Percentiles rank a stretch among this genome's conserved stretches.
Conservation (phyloP, 2,888 invertebrate species). For the Drosophila barbarae region DNA sequence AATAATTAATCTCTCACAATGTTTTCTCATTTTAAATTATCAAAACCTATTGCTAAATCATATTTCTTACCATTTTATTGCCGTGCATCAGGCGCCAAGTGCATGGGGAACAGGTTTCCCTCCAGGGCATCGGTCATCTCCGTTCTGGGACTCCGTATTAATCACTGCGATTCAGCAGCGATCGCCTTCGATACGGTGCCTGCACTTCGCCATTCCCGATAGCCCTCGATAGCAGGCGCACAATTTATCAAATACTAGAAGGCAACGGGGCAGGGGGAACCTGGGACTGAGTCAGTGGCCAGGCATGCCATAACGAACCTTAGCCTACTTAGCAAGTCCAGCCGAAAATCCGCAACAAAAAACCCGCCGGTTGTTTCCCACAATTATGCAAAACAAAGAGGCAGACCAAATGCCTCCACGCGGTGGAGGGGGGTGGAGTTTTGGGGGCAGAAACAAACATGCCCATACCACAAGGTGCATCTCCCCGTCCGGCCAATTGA, state of each 20-base stretch:
- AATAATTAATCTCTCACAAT: fast-evolving
- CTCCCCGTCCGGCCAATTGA: slow-evolving; percentile 54
- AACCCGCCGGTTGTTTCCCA: slow-evolving; percentile 74
- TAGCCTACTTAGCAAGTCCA: slow-evolving; percentile 64
- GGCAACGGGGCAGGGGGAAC: not conserved
- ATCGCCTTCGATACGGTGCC: slow-evolving; percentile 58
- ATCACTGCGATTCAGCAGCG: slow-evolving; percentile 67
- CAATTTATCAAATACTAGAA: slow-evolving; percentile 63
- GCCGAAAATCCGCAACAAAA: slow-evolving; percentile 5
- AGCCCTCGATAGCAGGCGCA: slow-evolving; percentile 49
- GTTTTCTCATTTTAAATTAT: not conserved
- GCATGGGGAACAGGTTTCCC: slow-evolving; percentile 44
- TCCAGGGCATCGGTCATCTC: slow-evolving; percentile 10
- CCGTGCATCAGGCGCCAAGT: slow-evolving; percentile 50
- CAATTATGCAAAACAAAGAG: slow-evolving; percentile 68
- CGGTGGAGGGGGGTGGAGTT: slow-evolving; percentile 32
- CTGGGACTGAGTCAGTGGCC: slow-evolving; percentile 62
- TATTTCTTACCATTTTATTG: not conserved
- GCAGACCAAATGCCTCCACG: slow-evolving; percentile 49
- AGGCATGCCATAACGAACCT: slow-evolving; percentile 73
- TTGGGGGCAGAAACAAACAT: slow-evolving; percentile 60
- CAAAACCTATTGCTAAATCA: not conserved
- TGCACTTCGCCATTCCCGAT: slow-evolving; percentile 57
- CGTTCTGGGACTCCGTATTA: slow-evolving; percentile 56
- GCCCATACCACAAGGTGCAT: slow-evolving; percentile 66